phyloP scores from a whole-genome alignment of 2,113 vertebrate species.

The Crotophaga sulcirostris region DNA sequence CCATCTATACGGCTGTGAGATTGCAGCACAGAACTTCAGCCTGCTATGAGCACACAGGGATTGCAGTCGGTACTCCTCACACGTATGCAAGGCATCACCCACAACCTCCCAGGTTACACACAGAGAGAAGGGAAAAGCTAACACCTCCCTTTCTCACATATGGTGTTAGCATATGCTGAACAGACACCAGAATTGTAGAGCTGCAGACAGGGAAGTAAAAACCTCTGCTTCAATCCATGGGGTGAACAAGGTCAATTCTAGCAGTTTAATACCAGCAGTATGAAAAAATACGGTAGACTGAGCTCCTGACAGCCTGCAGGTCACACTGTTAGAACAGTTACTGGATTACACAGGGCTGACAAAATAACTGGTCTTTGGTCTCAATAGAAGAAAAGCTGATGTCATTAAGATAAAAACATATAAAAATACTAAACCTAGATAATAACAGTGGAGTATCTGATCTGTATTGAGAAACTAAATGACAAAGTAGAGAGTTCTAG shows the following conservation, averaged over 20 bases:
- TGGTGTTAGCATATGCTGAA: slow-evolving; percentile 43
- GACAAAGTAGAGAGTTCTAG: neutral
- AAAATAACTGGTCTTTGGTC: neutral
- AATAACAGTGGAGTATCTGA: neutral
- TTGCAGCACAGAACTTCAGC: neutral
- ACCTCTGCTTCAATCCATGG: neutral
- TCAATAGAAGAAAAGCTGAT: neutral
- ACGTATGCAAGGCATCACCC: neutral
- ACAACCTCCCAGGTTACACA: neutral
- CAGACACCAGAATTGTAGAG: neutral
- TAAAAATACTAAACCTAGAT: neutral
- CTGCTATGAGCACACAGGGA: neutral
- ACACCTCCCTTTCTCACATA: slow-evolving; percentile 41
- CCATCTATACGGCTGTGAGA: neutral
- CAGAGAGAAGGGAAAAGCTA: neutral
- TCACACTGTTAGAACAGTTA: neutral
- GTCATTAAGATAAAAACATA: neutral
- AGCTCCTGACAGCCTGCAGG: neutral
- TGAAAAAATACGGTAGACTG: neutral
- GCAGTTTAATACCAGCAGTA: neutral
- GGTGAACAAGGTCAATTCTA: neutral
- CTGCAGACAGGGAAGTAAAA: neutral
- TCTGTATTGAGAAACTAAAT: neutral
- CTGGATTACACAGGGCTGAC: neutral
- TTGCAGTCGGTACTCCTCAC: neutral